phyloP scores from a whole-genome alignment of 2,113 vertebrate genomes.

The Phylloscopus whistleri region DNA sequence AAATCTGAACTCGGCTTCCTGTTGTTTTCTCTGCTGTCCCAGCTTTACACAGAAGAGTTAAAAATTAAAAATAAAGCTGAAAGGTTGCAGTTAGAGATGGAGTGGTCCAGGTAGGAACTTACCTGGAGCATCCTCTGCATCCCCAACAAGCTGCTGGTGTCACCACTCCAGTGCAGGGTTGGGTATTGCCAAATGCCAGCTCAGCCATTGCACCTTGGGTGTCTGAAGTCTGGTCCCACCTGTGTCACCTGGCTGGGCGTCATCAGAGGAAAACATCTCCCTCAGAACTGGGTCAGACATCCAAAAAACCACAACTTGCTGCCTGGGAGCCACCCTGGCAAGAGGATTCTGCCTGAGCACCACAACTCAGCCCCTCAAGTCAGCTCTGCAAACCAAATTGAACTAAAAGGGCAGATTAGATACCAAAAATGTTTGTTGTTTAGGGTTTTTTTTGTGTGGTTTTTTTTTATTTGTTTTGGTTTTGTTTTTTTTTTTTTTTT shows the following conservation, averaged over 20 bases:
- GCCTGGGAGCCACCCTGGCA: not conserved
- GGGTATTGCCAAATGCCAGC: not conserved
- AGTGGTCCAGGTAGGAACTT: not conserved
- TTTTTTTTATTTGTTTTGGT: too few relatives aligned
- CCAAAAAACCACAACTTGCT: not conserved
- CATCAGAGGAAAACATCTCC: not conserved
- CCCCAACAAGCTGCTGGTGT: fast-evolving
- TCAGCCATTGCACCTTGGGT: fast-evolving
- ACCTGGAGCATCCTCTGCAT: not conserved
- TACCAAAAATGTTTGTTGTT: not conserved
- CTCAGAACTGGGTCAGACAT: fast-evolving
- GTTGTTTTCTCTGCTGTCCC: not conserved
- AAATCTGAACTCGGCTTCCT: not conserved
- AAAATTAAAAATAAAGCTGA: not conserved
- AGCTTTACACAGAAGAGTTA: not conserved
- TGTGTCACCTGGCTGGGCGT: too few relatives aligned
- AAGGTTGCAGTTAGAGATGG: fast-evolving
- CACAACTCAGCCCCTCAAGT: not conserved
- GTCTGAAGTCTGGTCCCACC: not conserved
- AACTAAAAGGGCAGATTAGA: not conserved
- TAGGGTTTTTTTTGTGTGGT: too few relatives aligned
- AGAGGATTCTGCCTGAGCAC: too few relatives aligned
- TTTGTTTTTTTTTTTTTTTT: too few relatives aligned
- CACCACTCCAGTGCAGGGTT: not conserved
- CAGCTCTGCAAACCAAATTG: fast-evolving